A percentile compares a stretch with the other conserved stretches of the same genome.
Conservation (phyloP, 2,113 vertebrate genomes). For the Rana temporaria region DNA sequence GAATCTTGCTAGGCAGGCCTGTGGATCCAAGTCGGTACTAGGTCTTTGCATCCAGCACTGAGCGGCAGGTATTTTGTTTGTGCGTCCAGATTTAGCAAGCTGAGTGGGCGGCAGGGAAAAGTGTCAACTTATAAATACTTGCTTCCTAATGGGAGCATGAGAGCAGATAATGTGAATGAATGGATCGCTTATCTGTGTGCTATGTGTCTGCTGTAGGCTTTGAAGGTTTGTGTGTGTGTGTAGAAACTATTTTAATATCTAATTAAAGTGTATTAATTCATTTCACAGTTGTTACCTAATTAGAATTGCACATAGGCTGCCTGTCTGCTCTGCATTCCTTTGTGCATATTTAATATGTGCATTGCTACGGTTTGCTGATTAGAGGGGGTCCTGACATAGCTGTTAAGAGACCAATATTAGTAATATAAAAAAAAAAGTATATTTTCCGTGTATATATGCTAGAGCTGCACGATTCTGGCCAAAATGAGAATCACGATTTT, state of each 20-base stretch:
- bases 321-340: slow-evolving; percentile 5
- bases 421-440: too few species aligned
- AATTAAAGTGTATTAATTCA: slow-evolving; percentile 30
- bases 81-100: slow-evolving; percentile 9
- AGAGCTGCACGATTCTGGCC: too few species aligned
- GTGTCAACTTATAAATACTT: slow-evolving; percentile 34
- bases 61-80: slow-evolving; percentile 13
- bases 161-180: slow-evolving; percentile 26
- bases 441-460: too few species aligned
- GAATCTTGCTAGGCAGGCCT: not conserved
- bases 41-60: not conserved
- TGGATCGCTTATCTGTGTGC: not conserved
- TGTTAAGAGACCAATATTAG: too few species aligned
- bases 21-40: not conserved
- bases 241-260: slow-evolving; percentile 25
- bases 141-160: slow-evolving; percentile 31
- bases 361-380: too few species aligned
- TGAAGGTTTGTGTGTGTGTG: slow-evolving; percentile 7
- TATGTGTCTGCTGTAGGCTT: not conserved
- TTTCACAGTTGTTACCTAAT: slow-evolving; percentile 16
- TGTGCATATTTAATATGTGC: not conserved
- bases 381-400: too few species aligned
- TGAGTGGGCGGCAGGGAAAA: slow-evolving; percentile 5
- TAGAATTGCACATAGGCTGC: not conserved
- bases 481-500: too few species aligned